Conservation (phyloP, 1,140 invertebrate genomes). For the Drosophila ironensis region DNA sequence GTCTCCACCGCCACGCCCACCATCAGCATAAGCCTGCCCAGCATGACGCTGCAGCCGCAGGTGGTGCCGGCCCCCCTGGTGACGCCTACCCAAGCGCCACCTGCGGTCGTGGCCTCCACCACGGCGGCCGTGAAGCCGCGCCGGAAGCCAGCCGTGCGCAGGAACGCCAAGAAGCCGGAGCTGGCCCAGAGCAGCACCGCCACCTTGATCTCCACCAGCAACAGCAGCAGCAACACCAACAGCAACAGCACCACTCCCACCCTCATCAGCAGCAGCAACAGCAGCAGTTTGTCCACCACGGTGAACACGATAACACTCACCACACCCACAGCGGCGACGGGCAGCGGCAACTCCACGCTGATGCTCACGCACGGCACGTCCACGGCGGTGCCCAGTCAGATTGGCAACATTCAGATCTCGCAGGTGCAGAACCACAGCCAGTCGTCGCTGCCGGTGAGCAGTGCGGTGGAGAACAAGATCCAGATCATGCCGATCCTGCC, state of each 20-base stretch:
- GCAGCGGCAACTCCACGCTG: conserved; percentile 31
- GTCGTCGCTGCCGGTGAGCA: conserved; percentile 46
- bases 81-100: conserved; percentile 20
- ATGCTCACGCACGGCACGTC: conserved; percentile 47
- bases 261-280: conserved; percentile 6
- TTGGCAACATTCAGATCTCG: conserved; percentile 81
- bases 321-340: conserved; percentile 15
- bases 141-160: conserved; percentile 69
- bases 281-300: conserved; percentile 24
- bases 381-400: conserved; percentile 80
- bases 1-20: conserved; percentile 38
- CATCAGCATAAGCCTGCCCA: conserved; percentile 61
- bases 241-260: conserved; percentile 13
- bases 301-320: conserved; percentile 51
- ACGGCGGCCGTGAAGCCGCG: conserved; percentile 73
- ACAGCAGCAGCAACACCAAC: conserved; percentile 7
- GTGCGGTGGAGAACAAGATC: conserved; percentile 79
- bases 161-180: conserved; percentile 72
- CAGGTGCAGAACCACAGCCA: conserved; percentile 66
- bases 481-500: conserved; percentile 81
- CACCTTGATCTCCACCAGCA: conserved; percentile 3
- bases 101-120: conserved; percentile 36
- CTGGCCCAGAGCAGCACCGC: neutral
- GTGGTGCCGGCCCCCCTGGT: conserved; percentile 27
- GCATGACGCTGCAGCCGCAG: conserved; percentile 50